phyloP scores from a whole-genome alignment of 2,888 invertebrate species.

The Perithous albicinctus region DNA sequence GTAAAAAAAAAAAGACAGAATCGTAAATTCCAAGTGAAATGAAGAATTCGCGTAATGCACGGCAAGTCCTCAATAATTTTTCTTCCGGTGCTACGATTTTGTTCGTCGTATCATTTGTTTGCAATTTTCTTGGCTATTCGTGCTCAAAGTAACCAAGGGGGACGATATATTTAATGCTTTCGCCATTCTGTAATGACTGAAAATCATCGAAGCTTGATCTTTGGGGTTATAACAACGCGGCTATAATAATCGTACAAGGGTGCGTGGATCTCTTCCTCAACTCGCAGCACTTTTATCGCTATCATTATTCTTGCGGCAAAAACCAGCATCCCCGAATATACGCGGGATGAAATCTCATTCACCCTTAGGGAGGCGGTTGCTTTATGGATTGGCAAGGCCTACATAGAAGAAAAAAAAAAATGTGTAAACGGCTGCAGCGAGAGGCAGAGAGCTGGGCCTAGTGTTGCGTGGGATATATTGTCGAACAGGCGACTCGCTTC shows the following conservation, averaged over 20 bases:
- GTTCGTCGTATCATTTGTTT: constrained; percentile 30
- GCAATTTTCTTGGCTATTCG: not conserved
- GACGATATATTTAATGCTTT: not conserved
- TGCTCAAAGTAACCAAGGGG: not conserved
- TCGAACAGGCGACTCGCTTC: constrained; percentile 27
- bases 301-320: constrained; percentile 55
- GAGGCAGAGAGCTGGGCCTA: constrained; percentile 19
- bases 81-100: constrained; percentile 9
- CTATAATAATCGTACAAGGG: constrained; percentile 22
- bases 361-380: constrained; percentile 14
- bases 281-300: constrained; percentile 57
- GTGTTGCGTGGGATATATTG: constrained; percentile 34
- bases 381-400: constrained; percentile 5
- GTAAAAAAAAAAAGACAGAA: not conserved
- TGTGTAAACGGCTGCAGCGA: constrained; percentile 30
- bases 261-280: constrained; percentile 30
- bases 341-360: constrained; percentile 56
- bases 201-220: constrained; percentile 43
- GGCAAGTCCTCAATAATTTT: not conserved
- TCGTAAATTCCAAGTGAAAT: not conserved
- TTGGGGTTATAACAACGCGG: not conserved
- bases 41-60: not conserved
- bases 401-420: constrained; percentile 3
- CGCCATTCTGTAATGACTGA: constrained; percentile 36
- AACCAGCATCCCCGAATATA: constrained; percentile 16